Evolutionary conservation across 2,888 invertebrate genomes (phyloP).

Genomic region (Acanthosepion pharaonis): DNA sequence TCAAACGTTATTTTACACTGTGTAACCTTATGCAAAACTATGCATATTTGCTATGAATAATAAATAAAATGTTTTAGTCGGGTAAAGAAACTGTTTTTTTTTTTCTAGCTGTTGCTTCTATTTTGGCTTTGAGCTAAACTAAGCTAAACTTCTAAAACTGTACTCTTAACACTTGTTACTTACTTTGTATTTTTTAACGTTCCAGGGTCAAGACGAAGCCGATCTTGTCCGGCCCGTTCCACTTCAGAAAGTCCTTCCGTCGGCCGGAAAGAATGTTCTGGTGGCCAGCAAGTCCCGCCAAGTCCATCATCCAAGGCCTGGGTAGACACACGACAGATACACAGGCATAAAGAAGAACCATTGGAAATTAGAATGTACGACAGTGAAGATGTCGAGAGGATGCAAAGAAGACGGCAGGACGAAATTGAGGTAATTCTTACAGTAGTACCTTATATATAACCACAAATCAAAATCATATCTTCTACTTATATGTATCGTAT

Average conservation of each 20-base stretch:
- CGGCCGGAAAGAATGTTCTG: constrained; percentile 59
- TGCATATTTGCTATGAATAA: too few relatives aligned
- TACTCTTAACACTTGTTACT: background rate
- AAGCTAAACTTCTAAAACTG: background rate
- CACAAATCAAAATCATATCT: too few relatives aligned
- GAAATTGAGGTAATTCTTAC: constrained; percentile 71
- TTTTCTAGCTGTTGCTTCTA: too few relatives aligned
- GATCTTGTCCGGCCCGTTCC: constrained; percentile 70
- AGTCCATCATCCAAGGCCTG: constrained; percentile 67
- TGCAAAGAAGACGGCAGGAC: constrained; percentile 76
- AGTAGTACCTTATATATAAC: too few relatives aligned
- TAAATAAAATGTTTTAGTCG: too few relatives aligned
- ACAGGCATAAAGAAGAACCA: constrained; percentile 66
- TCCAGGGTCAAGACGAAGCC: constrained; percentile 67
- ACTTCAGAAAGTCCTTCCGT: constrained; percentile 65
- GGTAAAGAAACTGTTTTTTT: too few relatives aligned
- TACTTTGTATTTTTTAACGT: background rate
- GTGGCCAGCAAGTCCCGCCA: constrained; percentile 58
- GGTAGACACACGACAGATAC: constrained; percentile 65
- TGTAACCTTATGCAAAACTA: too few relatives aligned
- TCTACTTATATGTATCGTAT: too few relatives aligned
- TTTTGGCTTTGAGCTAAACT: background rate
- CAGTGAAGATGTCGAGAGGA: constrained; percentile 77
- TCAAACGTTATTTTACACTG: too few relatives aligned
- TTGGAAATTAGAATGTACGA: constrained; percentile 75